phyloP scores from a whole-genome alignment of 2,888 invertebrate genomes.

The Patella ulyssiponensis region DNA sequence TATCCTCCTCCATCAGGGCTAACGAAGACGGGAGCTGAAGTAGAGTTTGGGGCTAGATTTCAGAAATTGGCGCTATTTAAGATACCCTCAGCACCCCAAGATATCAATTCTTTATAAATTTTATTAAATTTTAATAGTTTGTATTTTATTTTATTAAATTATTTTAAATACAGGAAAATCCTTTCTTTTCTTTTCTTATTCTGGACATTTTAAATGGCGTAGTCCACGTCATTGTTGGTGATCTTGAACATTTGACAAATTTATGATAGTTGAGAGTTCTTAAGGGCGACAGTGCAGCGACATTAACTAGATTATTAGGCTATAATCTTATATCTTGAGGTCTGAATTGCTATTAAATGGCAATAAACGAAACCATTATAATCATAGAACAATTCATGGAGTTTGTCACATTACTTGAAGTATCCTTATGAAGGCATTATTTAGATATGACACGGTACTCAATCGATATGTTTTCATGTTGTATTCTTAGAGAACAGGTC shows the following conservation, averaged over 20 bases:
- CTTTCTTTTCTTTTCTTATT: too few relatives aligned
- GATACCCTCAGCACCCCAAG: too few relatives aligned
- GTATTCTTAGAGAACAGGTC: background rate
- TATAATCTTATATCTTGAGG: background rate
- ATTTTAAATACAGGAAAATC: too few relatives aligned
- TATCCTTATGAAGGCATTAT: background rate
- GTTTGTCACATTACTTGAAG: constrained; percentile 7
- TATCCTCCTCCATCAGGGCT: too few relatives aligned
- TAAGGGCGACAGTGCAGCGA: constrained; percentile 1
- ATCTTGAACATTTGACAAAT: background rate
- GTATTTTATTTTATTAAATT: too few relatives aligned
- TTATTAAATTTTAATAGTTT: too few relatives aligned
- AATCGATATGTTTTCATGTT: background rate
- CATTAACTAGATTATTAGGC: background rate
- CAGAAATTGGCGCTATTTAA: too few relatives aligned
- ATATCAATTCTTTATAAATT: too few relatives aligned
- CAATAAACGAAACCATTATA: background rate
- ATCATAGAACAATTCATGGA: background rate
- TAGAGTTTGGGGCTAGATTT: too few relatives aligned
- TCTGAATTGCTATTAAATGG: background rate
- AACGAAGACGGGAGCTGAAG: too few relatives aligned
- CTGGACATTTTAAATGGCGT: too few relatives aligned
- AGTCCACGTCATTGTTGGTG: too few relatives aligned
- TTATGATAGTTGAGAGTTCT: constrained; percentile 3
- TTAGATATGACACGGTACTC: background rate